These are phyloP conservation scores for Globicephala melas DNA, from an alignment of 2,113 vertebrate genomes.

Conservation along the genomic window DNA sequence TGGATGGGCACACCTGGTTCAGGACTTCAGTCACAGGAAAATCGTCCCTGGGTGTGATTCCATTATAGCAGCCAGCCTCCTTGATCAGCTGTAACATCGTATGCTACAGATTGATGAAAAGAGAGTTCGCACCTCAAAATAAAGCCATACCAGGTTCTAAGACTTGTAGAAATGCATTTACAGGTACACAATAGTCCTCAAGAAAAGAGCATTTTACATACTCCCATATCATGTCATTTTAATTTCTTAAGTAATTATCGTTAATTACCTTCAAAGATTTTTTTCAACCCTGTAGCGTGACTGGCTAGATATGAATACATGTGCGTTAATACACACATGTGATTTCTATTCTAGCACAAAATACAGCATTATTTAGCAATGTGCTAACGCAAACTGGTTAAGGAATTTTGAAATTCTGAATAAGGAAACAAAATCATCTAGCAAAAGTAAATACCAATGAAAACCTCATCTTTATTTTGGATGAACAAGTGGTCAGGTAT, in stretches of 20 bases:
- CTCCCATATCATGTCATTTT: not conserved
- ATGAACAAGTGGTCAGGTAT: constrained; percentile 32
- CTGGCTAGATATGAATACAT: not conserved
- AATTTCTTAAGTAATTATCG: not conserved
- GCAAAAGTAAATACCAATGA: constrained; percentile 41
- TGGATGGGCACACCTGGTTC: constrained; percentile 98
- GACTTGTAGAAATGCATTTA: not conserved
- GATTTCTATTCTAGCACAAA: constrained; percentile 20
- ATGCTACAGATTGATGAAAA: constrained; percentile 82
- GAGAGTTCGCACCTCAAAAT: not conserved
- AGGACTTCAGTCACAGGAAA: constrained; percentile 95
- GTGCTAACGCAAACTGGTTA: not conserved
- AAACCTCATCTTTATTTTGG: constrained; percentile 48
- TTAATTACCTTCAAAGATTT: not conserved
- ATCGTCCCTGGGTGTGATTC: constrained; percentile 90
- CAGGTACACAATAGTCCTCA: not conserved
- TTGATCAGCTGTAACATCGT: constrained; percentile 97
- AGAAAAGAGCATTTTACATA: not conserved
- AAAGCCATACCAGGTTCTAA: not conserved
- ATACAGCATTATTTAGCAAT: not conserved
- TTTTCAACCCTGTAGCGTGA: not conserved
- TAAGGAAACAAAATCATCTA: constrained; percentile 31
- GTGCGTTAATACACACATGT: not conserved
- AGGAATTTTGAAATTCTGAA: constrained; percentile 39
- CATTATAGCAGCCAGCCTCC: constrained; percentile 93